Conservation (phyloP, 2,797 vertebrate species). For the Carapus acus region DNA sequence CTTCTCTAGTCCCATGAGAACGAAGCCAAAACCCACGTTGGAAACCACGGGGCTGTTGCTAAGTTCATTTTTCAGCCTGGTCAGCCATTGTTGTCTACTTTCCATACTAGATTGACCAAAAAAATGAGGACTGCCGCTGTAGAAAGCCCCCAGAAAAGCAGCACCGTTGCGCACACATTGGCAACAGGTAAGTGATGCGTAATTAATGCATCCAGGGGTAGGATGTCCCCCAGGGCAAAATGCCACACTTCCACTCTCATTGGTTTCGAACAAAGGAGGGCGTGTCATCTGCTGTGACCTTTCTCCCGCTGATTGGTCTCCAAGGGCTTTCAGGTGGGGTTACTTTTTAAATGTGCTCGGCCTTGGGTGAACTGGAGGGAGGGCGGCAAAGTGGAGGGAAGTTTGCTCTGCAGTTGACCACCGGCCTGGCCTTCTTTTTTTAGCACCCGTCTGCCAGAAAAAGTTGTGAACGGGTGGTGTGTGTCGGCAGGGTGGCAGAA, state of each 20-base stretch:
- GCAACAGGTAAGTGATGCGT: conserved; percentile 73
- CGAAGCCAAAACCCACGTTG: conserved; percentile 75
- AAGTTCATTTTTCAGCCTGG: conserved; percentile 76
- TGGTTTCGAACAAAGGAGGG: conserved; percentile 70
- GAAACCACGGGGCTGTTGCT: conserved; percentile 75
- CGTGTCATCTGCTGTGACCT: conserved; percentile 60
- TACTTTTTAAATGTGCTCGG: conserved; percentile 68
- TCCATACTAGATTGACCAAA: conserved; percentile 71
- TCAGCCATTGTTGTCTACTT: conserved; percentile 77
- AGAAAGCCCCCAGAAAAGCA: conserved; percentile 65
- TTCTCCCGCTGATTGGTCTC: conserved; percentile 60
- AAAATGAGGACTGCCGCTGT: conserved; percentile 57
- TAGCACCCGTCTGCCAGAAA: conserved; percentile 16
- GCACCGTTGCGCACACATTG: conserved; percentile 70
- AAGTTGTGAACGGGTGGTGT: neutral
- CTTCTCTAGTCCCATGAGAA: conserved; percentile 76
- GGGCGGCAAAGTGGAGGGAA: conserved; percentile 72
- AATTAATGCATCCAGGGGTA: conserved; percentile 67
- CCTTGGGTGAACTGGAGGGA: conserved; percentile 63
- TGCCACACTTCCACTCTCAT: conserved; percentile 68
- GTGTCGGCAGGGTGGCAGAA: neutral
- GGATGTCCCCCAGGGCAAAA: conserved; percentile 68
- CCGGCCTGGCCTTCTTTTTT: conserved; percentile 17
- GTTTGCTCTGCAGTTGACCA: conserved; percentile 54
- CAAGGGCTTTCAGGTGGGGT: conserved; percentile 64